phyloP scores from a whole-genome alignment of 2,888 invertebrate species.

The Troides aeacus region DNA sequence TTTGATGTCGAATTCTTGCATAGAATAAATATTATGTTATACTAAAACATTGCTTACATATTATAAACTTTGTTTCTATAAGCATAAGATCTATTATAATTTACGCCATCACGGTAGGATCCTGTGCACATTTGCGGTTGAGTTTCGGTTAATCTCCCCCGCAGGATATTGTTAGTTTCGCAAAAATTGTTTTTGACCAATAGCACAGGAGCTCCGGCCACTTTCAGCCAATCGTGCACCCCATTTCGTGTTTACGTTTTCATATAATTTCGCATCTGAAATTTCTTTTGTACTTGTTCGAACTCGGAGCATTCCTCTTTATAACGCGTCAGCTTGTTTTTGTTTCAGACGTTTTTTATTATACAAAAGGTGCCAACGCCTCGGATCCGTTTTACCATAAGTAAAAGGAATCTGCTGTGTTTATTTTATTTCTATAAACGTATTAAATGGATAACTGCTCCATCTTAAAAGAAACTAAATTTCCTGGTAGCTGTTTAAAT shows the following conservation, averaged over 20 bases:
- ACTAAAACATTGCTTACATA: constrained; percentile 16
- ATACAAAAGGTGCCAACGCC: constrained; percentile 15
- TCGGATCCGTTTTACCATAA: constrained; percentile 2
- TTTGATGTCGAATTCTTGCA: too few relatives aligned
- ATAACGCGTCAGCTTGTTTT: constrained; percentile 23
- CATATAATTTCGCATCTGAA: constrained; percentile 52
- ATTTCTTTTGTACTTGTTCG: constrained; percentile 41
- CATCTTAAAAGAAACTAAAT: too few relatives aligned
- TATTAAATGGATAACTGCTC: too few relatives aligned
- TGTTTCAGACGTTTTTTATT: constrained; percentile 21
- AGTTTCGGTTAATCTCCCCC: constrained; percentile 72
- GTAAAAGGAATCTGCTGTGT: too few relatives aligned
- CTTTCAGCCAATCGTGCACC: constrained; percentile 69
- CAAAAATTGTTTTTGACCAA: constrained; percentile 79
- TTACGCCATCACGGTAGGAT: constrained; percentile 38
- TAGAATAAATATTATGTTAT: not conserved
- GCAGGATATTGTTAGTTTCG: constrained; percentile 68
- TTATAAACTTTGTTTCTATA: constrained; percentile 32
- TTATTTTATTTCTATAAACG: too few relatives aligned
- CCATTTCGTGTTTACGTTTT: constrained; percentile 50
- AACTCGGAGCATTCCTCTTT: constrained; percentile 13
- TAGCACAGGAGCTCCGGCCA: constrained; percentile 62
- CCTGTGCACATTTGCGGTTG: constrained; percentile 74
- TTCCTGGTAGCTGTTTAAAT: too few relatives aligned
- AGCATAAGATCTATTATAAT: constrained; percentile 42